Percentiles rank a stretch among this genome's conserved stretches.
phyloP scores from a whole-genome alignment of 2,888 invertebrate species.

The Hylaea fasciaria region DNA sequence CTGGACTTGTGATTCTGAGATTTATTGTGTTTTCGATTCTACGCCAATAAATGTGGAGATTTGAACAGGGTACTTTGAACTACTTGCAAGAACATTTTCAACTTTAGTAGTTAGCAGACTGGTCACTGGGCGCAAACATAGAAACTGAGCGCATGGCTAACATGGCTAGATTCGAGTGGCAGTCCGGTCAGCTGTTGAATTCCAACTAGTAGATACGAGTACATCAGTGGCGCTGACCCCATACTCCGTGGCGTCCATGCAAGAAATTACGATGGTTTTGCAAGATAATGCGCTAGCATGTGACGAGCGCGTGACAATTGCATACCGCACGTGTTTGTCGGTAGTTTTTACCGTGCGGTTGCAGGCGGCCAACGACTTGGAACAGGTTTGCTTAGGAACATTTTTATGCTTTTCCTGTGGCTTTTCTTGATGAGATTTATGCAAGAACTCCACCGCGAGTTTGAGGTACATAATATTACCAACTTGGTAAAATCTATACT shows the following conservation, averaged over 20 bases:
- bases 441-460: background rate
- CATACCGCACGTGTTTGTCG: slow-evolving; percentile 32
- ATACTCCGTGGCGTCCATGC: background rate
- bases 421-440: background rate
- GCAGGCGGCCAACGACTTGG: background rate
- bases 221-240: background rate
- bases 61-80: too few species aligned
- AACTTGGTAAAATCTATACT: background rate
- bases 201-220: background rate
- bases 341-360: slow-evolving; percentile 23
- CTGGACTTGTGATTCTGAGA: too few species aligned
- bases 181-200: background rate
- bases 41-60: too few species aligned
- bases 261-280: slow-evolving; percentile 10
- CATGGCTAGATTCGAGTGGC: too few species aligned
- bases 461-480: too few species aligned
- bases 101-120: too few species aligned
- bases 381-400: slow-evolving; percentile 3
- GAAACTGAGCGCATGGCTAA: too few species aligned
- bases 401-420: background rate
- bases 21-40: too few species aligned
- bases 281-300: slow-evolving; percentile 22
- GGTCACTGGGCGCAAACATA: too few species aligned
- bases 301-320: slow-evolving; percentile 26
- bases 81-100: too few species aligned